Evolutionary conservation across 2,888 invertebrate genomes (phyloP), one percentile per base, ranked within the genome.

Genomic region (Drosophila testacea): DNA sequence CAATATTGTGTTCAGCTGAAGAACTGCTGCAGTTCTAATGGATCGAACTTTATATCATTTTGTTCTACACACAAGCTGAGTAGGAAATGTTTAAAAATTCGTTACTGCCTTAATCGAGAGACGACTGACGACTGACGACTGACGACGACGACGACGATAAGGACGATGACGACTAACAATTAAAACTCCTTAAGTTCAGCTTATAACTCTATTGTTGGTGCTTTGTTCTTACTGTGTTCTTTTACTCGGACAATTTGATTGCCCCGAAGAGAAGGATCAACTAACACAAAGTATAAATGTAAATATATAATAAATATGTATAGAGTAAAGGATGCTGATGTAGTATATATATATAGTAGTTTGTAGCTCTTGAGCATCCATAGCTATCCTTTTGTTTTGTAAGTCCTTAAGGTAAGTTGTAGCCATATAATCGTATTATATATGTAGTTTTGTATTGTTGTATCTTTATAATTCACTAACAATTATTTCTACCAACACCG

Each of bases 201-300:
- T 89, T 89, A 90, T 67, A 80, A 69, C 73, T 81, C 79, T 90
- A 90, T 88, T 89, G 88, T 91, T 91, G 91, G 91, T 91, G 91
- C 91, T 91, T 91, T 86, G 87, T 82, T 91, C 91, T 91, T 91
- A 91, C 91, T 86, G 84, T 90, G 90, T 86, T 82, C 68, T 50
- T 60, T 36, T 13, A 48, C 36, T 46, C 48, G 83, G 88, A 81
- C 86, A 90, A 85, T 83, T 81, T 65, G 56, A 79, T 83, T 90
- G 85, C 88, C 86, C 32, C 30, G 48, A 69, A 76, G 73, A 79
- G 74, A 73, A 66, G 60, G 44, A 73, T 81, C 52, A 77, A 70
- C 69, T 56, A 73, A 72, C 50, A 66, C 56, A 77, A 69, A 72
- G 61, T 46, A 28, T 56, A 46, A 72, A 67, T 46, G 13, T 56